Evolutionary conservation across 2,113 vertebrate species (phyloP), one percentile per base, ranked within the genome.

Genomic region (Scomber japonicus): DNA sequence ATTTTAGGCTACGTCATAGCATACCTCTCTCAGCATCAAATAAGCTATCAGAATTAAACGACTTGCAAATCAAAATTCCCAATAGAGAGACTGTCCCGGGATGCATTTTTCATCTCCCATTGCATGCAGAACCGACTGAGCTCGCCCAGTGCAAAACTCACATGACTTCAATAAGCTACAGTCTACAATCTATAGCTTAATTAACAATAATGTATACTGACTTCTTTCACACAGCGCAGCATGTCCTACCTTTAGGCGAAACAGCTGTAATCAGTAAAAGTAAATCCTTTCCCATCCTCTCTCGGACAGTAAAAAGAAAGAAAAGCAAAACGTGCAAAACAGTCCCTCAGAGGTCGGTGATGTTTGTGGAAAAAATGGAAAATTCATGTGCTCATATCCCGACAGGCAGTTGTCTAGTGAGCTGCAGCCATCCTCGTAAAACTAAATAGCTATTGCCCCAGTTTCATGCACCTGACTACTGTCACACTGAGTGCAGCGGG

Each of bases 391-490:
- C 35, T 55, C 54, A 62, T 24, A 72, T 86, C 81, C 87, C 70
- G 81, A 71, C 21, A 71, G 68, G 69, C 81, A 75, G 51, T 74
- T 84, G 77, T 83, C 86, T 83, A 56, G 70, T 27, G 27, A 80
- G 73, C 86, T 89, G 89, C 91, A 86, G 87, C 54, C 80, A 65
- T 88, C 84, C 78, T 80, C 74, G 75, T 72, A 64, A 88, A 93
- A 90, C 84, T 89, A 89, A 78, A 90, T 11, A 71, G 77, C 82
- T 86, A 77, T 75, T 91, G 88, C 83, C 83, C 90, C 73, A 87
- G 78, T 89, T 91, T 57, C 66, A 45, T 85, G 80, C 86, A 84
- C 83, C 90, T 85, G 78, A 75, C 57, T 75, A 62, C 68, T 78
- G 74, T 77, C 67, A 82, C 60, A 73, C 80, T 24, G 77, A 27